phyloP scores from a whole-genome alignment of 92 coral and sea anemone species.

The Phenganax subtilis region DNA sequence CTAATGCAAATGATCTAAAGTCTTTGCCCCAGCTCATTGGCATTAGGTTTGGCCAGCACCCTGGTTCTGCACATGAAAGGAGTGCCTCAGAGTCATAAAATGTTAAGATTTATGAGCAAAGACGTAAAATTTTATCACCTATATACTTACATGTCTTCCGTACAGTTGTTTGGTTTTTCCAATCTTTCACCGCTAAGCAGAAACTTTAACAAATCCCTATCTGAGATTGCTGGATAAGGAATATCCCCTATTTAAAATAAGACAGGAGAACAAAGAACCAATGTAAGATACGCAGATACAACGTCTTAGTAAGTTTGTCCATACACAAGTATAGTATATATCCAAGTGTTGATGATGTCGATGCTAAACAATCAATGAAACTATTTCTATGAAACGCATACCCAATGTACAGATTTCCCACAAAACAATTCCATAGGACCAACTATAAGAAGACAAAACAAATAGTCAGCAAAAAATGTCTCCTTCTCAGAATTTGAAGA shows the following conservation, averaged over 20 bases:
- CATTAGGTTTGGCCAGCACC: not conserved
- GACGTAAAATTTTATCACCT: not conserved
- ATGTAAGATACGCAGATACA: not conserved
- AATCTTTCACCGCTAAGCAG: slow-evolving; percentile 72
- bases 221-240: slow-evolving; percentile 86
- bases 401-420: slow-evolving; percentile 99
- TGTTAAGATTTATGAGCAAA: not conserved
- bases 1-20: too few relatives aligned
- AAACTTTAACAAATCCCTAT: slow-evolving; percentile 67
- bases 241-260: slow-evolving; percentile 58
- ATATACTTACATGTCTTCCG: slow-evolving; percentile 84
- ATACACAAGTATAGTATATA: not conserved
- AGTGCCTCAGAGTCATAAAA: not conserved
- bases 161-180: slow-evolving; percentile 89
- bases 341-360: too few relatives aligned
- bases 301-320: not conserved
- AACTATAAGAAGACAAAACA: slow-evolving; percentile 41
- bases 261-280: not conserved
- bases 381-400: slow-evolving; percentile 30
- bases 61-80: not conserved
- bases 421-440: slow-evolving; percentile 94
- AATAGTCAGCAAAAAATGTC: not conserved
- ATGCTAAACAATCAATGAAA: too few relatives aligned
- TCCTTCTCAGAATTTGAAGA: not conserved
- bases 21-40: too few relatives aligned